A percentile compares a stretch with the other conserved stretches of the same genome.
Conservation (phyloP, 2,888 invertebrate species). For the Spilosoma lubricipeda region DNA sequence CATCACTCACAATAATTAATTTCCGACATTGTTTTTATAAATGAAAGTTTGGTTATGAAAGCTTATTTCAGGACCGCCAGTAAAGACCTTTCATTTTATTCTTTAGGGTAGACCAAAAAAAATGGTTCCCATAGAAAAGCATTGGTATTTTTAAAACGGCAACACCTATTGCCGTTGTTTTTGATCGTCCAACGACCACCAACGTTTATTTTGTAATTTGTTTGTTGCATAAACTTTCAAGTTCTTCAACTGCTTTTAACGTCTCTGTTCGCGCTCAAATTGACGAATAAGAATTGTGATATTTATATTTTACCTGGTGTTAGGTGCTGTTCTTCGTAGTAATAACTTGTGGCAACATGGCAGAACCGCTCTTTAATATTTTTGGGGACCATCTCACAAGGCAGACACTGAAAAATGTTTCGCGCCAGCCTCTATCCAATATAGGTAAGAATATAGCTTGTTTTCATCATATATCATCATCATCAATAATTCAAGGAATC, state of each 20-base stretch:
- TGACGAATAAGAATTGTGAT: neutral
- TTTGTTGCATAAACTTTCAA: no score
- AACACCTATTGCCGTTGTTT: neutral
- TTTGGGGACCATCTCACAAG: constrained; percentile 74
- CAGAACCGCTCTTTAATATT: constrained; percentile 75
- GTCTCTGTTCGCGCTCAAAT: neutral
- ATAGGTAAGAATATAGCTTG: constrained; percentile 62
- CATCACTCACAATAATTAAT: no score
- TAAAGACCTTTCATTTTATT: no score
- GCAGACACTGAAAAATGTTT: constrained; percentile 69
- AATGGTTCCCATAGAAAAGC: no score
- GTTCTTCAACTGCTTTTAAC: constrained; percentile 4
- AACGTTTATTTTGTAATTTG: neutral
- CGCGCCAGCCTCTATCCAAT: constrained; percentile 74
- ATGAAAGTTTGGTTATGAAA: no score
- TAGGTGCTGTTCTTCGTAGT: neutral
- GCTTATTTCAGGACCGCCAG: no score
- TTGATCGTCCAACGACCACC: neutral
- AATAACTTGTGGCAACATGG: constrained; percentile 57
- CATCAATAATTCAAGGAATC: neutral
- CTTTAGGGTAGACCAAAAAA: no score
- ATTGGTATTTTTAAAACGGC: neutral
- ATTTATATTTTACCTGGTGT: neutral
- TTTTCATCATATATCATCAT: no score
- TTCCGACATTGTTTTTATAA: no score